These are phyloP conservation scores for Bothrops alternatus DNA, from an alignment of 2,797 vertebrate species.

Conservation along the genomic window DNA sequence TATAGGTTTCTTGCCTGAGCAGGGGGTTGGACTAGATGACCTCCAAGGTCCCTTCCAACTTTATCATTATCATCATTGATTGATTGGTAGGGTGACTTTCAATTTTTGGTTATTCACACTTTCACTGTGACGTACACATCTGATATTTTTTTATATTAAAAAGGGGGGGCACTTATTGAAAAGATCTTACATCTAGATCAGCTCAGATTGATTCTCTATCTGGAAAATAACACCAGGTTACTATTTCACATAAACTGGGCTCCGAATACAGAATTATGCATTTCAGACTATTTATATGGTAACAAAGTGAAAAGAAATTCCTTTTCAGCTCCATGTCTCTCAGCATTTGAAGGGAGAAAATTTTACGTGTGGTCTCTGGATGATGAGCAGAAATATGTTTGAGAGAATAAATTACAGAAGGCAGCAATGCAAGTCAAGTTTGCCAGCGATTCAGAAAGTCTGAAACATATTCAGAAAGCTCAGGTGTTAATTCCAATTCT, in stretches of 20 bases:
- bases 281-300: conserved; percentile 35
- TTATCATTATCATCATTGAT: no score
- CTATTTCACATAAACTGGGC: background rate
- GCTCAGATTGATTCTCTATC: background rate
- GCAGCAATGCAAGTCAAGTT: background rate
- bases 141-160: conserved; percentile 29
- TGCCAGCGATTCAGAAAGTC: conserved; percentile 39
- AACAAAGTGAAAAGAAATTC: conserved; percentile 26
- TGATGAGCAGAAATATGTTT: background rate
- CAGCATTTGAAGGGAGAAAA: conserved; percentile 21
- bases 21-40: no score
- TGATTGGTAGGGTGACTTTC: background rate
- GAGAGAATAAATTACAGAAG: background rate
- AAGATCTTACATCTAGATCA: conserved; percentile 18
- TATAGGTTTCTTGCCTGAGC: no score
- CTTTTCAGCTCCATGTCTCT: background rate
- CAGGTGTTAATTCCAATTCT: conserved; percentile 5
- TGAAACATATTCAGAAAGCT: conserved; percentile 26
- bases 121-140: background rate
- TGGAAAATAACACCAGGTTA: conserved; percentile 2
- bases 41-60: no score
- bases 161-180: background rate
- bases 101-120: background rate
- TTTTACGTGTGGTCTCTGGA: background rate
- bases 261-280: conserved; percentile 21